Evolutionary conservation across 2,888 invertebrate species (phyloP).

Genomic region (Synergus itoensis): DNA sequence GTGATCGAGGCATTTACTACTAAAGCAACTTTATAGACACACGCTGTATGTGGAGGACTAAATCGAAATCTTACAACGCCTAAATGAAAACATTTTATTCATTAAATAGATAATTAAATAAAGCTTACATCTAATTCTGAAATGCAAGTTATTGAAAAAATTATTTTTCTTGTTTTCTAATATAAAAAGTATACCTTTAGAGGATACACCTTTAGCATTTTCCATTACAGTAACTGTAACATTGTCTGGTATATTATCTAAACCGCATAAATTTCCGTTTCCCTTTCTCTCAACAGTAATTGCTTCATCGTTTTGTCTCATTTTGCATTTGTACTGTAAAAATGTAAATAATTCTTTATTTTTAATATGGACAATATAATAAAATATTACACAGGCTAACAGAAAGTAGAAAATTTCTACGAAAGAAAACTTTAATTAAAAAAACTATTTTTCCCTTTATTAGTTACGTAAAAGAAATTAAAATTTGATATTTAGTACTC

Average conservation of each 20-base stretch:
- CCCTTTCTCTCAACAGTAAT: background rate
- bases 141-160: background rate
- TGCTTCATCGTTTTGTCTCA: background rate
- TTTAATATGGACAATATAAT: background rate
- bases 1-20: slow-evolving; percentile 45
- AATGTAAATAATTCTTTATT: slow-evolving; percentile 17
- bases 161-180: background rate
- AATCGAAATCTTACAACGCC: slow-evolving; percentile 48
- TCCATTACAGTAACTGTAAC: slow-evolving; percentile 47
- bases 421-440: too few relatives aligned
- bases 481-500: too few relatives aligned
- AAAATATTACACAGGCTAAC: background rate
- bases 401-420: too few relatives aligned
- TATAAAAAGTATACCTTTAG: slow-evolving; percentile 44
- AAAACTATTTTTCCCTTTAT: too few relatives aligned
- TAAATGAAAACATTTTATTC: slow-evolving; percentile 11
- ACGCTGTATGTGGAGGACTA: slow-evolving; percentile 43
- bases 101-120: background rate
- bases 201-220: slow-evolving; percentile 49
- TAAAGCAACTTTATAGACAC: slow-evolving; percentile 47
- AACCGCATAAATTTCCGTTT: slow-evolving; percentile 41
- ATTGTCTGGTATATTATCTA: slow-evolving; percentile 49
- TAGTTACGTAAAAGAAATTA: too few relatives aligned
- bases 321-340: slow-evolving; percentile 28
- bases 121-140: background rate